A percentile compares a stretch with the other conserved stretches of the same genome.
phyloP scores from a whole-genome alignment of 1,140 invertebrate species.

The Bombus ignitus region DNA sequence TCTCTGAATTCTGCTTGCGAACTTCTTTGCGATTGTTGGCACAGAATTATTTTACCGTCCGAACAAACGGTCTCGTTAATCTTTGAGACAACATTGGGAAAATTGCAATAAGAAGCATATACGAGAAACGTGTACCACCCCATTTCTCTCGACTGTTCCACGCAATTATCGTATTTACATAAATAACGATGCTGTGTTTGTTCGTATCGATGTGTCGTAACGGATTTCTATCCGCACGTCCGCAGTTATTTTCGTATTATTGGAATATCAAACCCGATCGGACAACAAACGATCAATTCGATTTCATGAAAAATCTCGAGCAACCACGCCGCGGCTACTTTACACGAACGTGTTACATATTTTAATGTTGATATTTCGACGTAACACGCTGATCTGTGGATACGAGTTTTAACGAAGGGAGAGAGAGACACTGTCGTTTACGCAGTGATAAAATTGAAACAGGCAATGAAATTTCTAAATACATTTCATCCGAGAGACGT shows the following conservation, averaged over 20 bases:
- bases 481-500: too few relatives aligned
- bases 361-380: neutral
- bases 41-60: too few relatives aligned
- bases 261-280: neutral
- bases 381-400: neutral
- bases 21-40: too few relatives aligned
- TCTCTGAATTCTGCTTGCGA: neutral
- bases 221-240: constrained; percentile 40
- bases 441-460: neutral
- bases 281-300: neutral
- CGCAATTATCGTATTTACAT: constrained; percentile 16
- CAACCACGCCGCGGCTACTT: neutral
- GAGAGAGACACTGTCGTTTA: neutral
- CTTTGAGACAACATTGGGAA: neutral
- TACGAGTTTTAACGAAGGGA: neutral
- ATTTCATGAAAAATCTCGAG: neutral
- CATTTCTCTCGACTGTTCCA: neutral
- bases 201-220: constrained; percentile 30
- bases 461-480: too few relatives aligned
- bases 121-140: too few relatives aligned
- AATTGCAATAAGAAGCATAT: neutral
- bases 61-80: neutral
- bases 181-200: constrained; percentile 39
- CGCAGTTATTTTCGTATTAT: constrained; percentile 26
- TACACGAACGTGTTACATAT: neutral